A percentile compares a stretch with the other conserved stretches of the same genome.
Conservation (phyloP, 2,797 vertebrate species). For the Takifugu ocellatus region DNA sequence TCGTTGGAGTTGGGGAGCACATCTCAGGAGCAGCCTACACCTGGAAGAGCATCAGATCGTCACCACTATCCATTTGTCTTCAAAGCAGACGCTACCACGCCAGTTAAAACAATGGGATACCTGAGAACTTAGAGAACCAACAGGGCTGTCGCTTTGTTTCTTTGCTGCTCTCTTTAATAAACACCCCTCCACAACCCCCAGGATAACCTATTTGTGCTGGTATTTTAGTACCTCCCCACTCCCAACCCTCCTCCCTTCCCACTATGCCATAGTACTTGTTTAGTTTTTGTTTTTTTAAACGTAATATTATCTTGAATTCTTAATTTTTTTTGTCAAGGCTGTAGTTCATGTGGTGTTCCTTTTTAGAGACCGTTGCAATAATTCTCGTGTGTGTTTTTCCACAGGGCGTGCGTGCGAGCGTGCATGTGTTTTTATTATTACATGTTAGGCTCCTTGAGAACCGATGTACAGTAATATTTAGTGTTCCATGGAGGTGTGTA, state of each 20-base stretch:
- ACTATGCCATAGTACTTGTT: conserved; percentile 70
- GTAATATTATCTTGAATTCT: conserved; percentile 60
- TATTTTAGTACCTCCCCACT: conserved; percentile 54
- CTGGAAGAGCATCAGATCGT: conserved; percentile 61
- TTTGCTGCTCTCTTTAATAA: conserved; percentile 66
- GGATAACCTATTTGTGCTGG: conserved; percentile 52
- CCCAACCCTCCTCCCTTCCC: conserved; percentile 26
- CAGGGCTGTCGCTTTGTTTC: conserved; percentile 63
- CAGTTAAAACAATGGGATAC: conserved; percentile 40
- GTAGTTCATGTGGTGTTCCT: conserved; percentile 71
- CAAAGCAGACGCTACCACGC: conserved; percentile 55
- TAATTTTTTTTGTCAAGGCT: conserved; percentile 55
- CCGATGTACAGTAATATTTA: conserved; percentile 66
- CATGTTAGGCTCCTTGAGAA: conserved; percentile 60
- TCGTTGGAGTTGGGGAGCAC: conserved; percentile 8
- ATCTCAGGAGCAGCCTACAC: conserved; percentile 52
- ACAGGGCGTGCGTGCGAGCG: conserved; percentile 47
- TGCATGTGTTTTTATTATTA: conserved; percentile 38
- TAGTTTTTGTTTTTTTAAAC: conserved; percentile 53
- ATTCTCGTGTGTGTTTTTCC: conserved; percentile 73
- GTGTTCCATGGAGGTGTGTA: conserved; percentile 55
- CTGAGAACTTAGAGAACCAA: conserved; percentile 64
- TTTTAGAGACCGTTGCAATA: conserved; percentile 81
- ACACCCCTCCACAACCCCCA: conserved; percentile 12
- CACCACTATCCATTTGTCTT: conserved; percentile 70